These are phyloP conservation scores for Pavo muticus DNA, from an alignment of 2,113 vertebrate species.

Conservation along the genomic window DNA sequence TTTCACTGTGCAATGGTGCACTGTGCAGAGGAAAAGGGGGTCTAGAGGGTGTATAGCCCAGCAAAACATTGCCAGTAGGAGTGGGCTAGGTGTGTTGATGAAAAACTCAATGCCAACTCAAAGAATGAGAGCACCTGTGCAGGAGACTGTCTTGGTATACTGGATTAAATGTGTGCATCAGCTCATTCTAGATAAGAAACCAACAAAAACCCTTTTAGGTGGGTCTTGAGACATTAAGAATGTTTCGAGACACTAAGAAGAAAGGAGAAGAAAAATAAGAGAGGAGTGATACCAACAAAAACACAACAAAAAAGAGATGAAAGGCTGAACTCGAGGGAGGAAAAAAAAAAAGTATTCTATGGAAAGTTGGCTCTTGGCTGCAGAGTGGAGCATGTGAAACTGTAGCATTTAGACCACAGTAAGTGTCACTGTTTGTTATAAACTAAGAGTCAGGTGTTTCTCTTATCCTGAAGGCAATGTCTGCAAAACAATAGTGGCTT, in stretches of 20 bases:
- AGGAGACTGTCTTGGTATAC: background rate
- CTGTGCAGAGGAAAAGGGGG: background rate
- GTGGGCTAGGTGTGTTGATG: background rate
- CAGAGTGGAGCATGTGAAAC: background rate
- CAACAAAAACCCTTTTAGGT: background rate
- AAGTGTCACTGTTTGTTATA: background rate
- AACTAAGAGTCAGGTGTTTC: background rate
- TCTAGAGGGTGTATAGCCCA: background rate
- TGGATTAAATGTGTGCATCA: background rate
- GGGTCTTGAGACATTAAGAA: background rate
- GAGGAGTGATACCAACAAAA: background rate
- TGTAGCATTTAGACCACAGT: background rate
- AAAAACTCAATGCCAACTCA: background rate
- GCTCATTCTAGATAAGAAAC: background rate
- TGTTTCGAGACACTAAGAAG: background rate
- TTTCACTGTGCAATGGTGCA: background rate
- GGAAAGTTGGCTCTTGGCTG: background rate
- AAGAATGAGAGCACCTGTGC: background rate
- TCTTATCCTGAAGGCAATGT: background rate
- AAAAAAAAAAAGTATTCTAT: background rate
- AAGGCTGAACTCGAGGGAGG: background rate
- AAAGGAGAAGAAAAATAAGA: background rate
- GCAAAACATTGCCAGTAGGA: background rate
- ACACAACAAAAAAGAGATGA: background rate
- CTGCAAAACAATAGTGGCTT: background rate